Conservation (phyloP, 2,113 vertebrate genomes). For the Campylomormyrus numenius region DNA sequence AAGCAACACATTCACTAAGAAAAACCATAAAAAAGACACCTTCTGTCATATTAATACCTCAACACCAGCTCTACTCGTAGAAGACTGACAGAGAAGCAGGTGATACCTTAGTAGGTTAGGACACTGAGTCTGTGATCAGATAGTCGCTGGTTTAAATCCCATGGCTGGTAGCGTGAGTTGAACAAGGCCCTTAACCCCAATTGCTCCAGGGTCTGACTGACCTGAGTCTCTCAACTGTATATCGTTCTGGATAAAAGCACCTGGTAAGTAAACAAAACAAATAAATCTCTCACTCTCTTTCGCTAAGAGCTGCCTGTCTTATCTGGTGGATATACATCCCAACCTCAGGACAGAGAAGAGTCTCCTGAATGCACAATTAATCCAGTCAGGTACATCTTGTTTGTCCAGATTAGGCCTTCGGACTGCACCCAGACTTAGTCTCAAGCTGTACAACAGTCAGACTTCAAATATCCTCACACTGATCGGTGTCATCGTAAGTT, state of each 20-base stretch:
- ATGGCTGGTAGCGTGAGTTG: neutral
- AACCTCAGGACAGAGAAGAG: conserved; percentile 4
- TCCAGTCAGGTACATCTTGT: neutral
- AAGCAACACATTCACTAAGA: neutral
- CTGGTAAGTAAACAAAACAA: neutral
- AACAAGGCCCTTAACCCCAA: neutral
- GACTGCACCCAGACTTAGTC: neutral
- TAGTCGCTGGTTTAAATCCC: neutral
- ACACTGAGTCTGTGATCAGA: neutral
- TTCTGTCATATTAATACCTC: neutral
- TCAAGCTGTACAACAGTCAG: neutral
- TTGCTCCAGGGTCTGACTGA: neutral
- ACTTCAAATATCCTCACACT: neutral
- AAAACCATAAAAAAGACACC: neutral
- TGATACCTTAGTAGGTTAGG: neutral
- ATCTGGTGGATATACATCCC: neutral
- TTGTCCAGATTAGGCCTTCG: neutral
- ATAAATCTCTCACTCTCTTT: neutral
- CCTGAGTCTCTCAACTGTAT: neutral
- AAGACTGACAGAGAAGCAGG: neutral
- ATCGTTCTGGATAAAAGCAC: neutral
- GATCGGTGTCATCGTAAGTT: neutral
- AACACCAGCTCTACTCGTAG: neutral
- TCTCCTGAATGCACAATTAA: neutral
- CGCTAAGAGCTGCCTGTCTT: neutral